Percentiles rank a stretch among this genome's conserved stretches.
Conservation (phyloP, 2,797 vertebrate genomes). For the Rachycentron canadum region DNA sequence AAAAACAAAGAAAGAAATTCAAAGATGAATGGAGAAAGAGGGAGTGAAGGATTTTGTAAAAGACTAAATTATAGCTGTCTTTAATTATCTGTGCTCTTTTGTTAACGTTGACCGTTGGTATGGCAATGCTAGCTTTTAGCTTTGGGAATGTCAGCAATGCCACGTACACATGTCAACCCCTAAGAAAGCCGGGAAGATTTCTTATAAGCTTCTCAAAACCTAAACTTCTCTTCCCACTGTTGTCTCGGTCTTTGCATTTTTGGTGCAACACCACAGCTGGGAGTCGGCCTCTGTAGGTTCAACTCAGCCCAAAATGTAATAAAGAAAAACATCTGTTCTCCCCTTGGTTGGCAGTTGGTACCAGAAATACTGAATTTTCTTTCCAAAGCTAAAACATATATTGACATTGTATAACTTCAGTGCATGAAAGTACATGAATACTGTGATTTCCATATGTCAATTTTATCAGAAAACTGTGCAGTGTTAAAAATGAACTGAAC, state of each 20-base stretch:
- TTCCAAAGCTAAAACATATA: not conserved
- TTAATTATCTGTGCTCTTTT: conserved; percentile 56
- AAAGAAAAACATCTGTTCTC: not conserved
- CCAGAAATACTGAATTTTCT: conserved; percentile 1
- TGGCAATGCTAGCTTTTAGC: conserved; percentile 55
- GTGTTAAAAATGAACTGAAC: not conserved
- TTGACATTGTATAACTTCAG: not conserved
- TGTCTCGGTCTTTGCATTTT: not conserved
- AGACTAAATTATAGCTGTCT: conserved; percentile 45
- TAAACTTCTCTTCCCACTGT: not conserved
- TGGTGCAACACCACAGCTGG: not conserved
- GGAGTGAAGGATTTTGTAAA: conserved; percentile 5
- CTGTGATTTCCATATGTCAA: not conserved
- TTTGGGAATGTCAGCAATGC: conserved; percentile 61
- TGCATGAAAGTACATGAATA: not conserved
- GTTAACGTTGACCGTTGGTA: conserved; percentile 62
- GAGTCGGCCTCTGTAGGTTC: not conserved
- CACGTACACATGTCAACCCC: conserved; percentile 36
- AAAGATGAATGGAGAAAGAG: conserved; percentile 7
- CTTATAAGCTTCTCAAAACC: conserved; percentile 12
- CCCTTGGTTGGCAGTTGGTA: not conserved
- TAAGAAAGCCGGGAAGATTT: conserved; percentile 29
- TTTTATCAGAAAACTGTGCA: not conserved
- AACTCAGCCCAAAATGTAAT: not conserved
- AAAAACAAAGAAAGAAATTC: conserved; percentile 8